Conservation (phyloP, 1,140 invertebrate species). For the Copidosoma floridanum region DNA sequence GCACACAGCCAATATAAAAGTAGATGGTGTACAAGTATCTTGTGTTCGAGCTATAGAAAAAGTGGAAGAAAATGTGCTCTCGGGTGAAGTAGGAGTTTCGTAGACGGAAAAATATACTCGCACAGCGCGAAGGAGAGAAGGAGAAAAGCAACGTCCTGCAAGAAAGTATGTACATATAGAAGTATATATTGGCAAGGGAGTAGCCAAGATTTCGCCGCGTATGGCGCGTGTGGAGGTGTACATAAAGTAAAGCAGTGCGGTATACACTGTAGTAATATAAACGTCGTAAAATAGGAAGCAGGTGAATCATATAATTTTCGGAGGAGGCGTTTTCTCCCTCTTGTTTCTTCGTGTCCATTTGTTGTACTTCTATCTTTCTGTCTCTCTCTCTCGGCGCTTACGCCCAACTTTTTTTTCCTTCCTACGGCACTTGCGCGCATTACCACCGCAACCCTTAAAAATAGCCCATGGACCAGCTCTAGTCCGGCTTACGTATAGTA, state of each 20-base stretch:
- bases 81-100: constrained; percentile 24
- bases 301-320: constrained; percentile 58
- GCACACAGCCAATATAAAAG: too few species aligned
- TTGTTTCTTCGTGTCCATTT: neutral
- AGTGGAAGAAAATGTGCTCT: constrained; percentile 24
- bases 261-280: constrained; percentile 54
- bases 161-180: constrained; percentile 11
- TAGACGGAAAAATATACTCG: constrained; percentile 15
- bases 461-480: constrained; percentile 32
- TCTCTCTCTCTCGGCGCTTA: constrained; percentile 45
- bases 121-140: constrained; percentile 5
- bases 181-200: constrained; percentile 34
- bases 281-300: constrained; percentile 58
- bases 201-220: constrained; percentile 46
- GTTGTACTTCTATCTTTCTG: constrained; percentile 42
- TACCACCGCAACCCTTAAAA: constrained; percentile 23
- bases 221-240: too few species aligned
- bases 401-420: constrained; percentile 3
- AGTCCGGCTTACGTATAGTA: constrained; percentile 34
- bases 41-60: constrained; percentile 15
- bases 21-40: too few species aligned
- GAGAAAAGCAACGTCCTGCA: too few species aligned
- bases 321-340: constrained; percentile 17
- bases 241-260: too few species aligned
- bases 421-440: constrained; percentile 20